Conservation (phyloP, 2,797 vertebrate genomes). For the Trachurus trachurus region DNA sequence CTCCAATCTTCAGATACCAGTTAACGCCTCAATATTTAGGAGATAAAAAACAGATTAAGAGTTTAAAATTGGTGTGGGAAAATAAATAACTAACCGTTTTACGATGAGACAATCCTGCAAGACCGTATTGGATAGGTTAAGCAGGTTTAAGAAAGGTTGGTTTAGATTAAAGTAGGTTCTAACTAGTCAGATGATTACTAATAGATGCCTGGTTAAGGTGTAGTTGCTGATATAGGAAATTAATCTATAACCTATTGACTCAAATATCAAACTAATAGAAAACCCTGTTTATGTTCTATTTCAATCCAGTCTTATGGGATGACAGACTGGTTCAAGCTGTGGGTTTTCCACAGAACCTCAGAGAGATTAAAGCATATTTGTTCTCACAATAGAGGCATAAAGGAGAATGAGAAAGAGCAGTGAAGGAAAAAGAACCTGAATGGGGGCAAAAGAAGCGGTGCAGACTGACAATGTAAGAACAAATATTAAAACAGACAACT, state of each 20-base stretch:
- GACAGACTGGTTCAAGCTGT: too few species aligned
- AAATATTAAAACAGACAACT: neutral
- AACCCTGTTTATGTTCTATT: too few species aligned
- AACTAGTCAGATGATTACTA: too few species aligned
- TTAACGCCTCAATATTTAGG: too few species aligned
- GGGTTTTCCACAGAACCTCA: too few species aligned
- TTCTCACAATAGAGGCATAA: neutral
- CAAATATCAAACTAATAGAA: too few species aligned
- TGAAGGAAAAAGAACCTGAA: neutral
- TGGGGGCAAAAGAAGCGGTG: too few species aligned
- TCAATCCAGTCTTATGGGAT: too few species aligned
- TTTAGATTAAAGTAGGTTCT: neutral
- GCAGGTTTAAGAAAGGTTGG: neutral
- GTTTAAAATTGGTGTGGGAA: neutral
- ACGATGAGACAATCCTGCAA: neutral
- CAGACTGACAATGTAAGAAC: neutral
- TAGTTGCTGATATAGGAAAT: too few species aligned
- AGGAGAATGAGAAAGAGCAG: neutral
- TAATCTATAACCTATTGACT: too few species aligned
- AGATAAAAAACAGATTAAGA: neutral
- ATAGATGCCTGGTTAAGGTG: neutral
- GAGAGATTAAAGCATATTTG: neutral
- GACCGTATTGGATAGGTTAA: neutral
- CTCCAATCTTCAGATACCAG: too few species aligned
- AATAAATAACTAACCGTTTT: neutral